Conservation (phyloP, 1,140 invertebrate species). For the Spodoptera litura region DNA sequence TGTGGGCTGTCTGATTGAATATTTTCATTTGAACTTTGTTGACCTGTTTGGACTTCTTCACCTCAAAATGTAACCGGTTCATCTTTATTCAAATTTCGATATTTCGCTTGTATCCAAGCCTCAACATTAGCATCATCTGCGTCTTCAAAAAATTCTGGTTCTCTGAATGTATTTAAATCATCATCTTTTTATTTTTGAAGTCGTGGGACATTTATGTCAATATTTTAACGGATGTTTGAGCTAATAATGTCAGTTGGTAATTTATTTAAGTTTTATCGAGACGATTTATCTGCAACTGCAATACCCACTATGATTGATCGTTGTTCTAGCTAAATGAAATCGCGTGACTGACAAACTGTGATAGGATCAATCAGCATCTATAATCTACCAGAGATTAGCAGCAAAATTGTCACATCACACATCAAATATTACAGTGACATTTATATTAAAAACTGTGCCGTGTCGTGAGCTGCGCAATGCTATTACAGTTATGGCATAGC, state of each 20-base stretch:
- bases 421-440: slow-evolving; percentile 38
- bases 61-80: not conserved
- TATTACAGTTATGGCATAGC: slow-evolving; percentile 40
- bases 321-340: not conserved
- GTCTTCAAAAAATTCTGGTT: no score
- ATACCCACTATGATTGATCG: no score
- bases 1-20: slow-evolving; percentile 7
- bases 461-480: slow-evolving; percentile 33
- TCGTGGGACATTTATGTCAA: no score
- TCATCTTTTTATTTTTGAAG: no score
- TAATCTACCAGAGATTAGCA: not conserved
- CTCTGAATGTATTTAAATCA: no score
- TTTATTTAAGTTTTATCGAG: no score
- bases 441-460: slow-evolving; percentile 41
- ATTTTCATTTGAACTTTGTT: not conserved
- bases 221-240: no score
- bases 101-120: not conserved
- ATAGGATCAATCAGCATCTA: slow-evolving; percentile 5
- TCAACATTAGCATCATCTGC: no score
- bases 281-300: no score
- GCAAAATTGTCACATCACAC: slow-evolving; percentile 12
- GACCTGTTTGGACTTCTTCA: not conserved
- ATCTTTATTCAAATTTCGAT: not conserved
- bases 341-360: not conserved
- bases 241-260: no score